Conservation (phyloP, 2,797 vertebrate genomes). For the Poeciliopsis presidionis region DNA sequence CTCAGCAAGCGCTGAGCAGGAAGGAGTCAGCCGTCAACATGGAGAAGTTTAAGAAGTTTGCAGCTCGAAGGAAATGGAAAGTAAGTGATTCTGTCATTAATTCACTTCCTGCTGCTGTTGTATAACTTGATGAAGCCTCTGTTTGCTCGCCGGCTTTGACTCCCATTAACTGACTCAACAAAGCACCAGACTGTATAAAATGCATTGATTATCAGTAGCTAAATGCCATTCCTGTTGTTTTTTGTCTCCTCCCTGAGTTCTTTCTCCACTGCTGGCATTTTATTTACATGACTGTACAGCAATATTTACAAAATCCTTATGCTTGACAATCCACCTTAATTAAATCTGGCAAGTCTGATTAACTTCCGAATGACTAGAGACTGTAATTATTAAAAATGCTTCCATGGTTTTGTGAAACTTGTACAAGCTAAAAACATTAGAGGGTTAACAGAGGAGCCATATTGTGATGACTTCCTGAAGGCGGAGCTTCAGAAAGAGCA, state of each 20-base stretch:
- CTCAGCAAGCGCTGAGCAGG: conserved; percentile 92
- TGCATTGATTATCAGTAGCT: neutral
- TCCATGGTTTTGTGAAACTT: neutral
- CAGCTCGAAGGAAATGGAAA: conserved; percentile 98
- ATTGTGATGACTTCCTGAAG: too few species aligned
- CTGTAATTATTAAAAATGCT: neutral
- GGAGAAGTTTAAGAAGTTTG: conserved; percentile 99
- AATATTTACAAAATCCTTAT: neutral
- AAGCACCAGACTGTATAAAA: neutral
- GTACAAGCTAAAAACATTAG: too few species aligned
- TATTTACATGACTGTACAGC: neutral
- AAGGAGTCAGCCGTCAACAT: conserved; percentile 99
- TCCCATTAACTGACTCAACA: neutral
- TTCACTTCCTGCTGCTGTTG: neutral
- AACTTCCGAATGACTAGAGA: neutral
- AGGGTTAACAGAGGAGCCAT: too few species aligned
- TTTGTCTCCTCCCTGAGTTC: neutral
- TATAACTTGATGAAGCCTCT: neutral
- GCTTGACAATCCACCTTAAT: neutral
- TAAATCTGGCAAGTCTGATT: neutral
- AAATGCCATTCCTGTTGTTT: neutral
- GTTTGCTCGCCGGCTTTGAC: neutral
- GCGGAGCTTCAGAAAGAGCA: too few species aligned
- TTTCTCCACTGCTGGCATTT: neutral
- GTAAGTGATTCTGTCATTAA: conserved; percentile 68